Conservation (phyloP, 2,797 vertebrate genomes). For the Merluccius polli region DNA sequence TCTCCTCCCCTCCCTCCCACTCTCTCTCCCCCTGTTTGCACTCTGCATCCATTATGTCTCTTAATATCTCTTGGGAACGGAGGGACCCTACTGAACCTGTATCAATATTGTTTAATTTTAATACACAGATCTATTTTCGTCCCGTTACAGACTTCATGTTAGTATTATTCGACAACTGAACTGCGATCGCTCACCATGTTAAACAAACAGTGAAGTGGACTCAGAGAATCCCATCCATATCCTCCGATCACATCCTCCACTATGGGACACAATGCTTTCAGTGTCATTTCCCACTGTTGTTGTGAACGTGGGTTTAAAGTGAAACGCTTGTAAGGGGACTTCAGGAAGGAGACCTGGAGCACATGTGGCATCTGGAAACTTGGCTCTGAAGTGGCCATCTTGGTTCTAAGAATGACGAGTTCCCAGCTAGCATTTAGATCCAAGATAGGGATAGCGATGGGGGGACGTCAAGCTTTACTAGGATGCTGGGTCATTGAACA, state of each 20-base stretch:
- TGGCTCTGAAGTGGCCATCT: not conserved
- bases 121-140: not conserved
- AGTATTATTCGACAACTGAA: not conserved
- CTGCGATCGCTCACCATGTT: not conserved
- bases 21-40: slow-evolving; percentile 1
- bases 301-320: slow-evolving; percentile 16
- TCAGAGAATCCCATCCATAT: not conserved
- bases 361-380: slow-evolving; percentile 39
- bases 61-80: not conserved
- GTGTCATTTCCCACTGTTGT: slow-evolving; percentile 41
- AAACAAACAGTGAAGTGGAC: not conserved
- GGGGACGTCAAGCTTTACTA: no score
- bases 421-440: no score
- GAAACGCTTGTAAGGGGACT: slow-evolving; percentile 29
- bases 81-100: not conserved
- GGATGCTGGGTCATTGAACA: not conserved
- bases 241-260: not conserved
- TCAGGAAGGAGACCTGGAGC: slow-evolving; percentile 40
- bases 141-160: not conserved
- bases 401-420: no score
- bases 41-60: not conserved
- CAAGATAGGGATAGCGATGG: no score
- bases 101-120: not conserved
- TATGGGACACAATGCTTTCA: slow-evolving; percentile 32
- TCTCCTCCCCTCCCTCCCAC: slow-evolving; percentile 16